phyloP scores from a whole-genome alignment of 1,140 invertebrate genomes.

The Orius laevigatus region DNA sequence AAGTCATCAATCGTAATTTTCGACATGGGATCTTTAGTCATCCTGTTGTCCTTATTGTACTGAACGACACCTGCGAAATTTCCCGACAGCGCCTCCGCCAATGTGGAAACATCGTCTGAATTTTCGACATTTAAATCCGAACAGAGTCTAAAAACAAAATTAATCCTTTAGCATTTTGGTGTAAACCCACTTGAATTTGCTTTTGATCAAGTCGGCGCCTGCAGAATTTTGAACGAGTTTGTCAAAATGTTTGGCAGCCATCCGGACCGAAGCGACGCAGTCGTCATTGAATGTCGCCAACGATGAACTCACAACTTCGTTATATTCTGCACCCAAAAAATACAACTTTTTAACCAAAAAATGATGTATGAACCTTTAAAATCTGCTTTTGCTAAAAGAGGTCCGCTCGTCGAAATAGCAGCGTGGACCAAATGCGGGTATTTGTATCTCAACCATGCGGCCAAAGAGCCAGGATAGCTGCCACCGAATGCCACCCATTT shows the following conservation, averaged over 20 bases:
- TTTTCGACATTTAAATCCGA: slow-evolving; percentile 48
- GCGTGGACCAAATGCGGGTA: slow-evolving; percentile 78
- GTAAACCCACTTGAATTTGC: slow-evolving; percentile 4
- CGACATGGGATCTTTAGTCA: slow-evolving; percentile 9
- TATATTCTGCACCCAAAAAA: slow-evolving; percentile 59
- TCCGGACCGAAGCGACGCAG: slow-evolving; percentile 44
- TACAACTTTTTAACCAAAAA: slow-evolving; percentile 3
- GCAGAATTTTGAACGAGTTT: neutral
- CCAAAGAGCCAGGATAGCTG: slow-evolving; percentile 78
- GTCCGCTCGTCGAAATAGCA: slow-evolving; percentile 76
- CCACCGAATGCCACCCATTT: slow-evolving; percentile 89
- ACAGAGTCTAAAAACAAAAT: slow-evolving; percentile 45
- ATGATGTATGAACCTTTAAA: slow-evolving; percentile 44
- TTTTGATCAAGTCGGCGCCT: neutral
- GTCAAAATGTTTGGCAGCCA: slow-evolving; percentile 45
- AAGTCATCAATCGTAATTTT: slow-evolving; percentile 12
- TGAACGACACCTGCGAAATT: slow-evolving; percentile 80
- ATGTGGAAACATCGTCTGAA: slow-evolving; percentile 56
- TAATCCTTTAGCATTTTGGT: slow-evolving; percentile 11
- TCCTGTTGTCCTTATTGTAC: slow-evolving; percentile 85
- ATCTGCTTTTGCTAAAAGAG: slow-evolving; percentile 64
- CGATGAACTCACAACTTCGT: slow-evolving; percentile 50
- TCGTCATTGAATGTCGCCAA: slow-evolving; percentile 39
- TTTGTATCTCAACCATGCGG: slow-evolving; percentile 77
- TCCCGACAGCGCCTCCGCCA: slow-evolving; percentile 62